phyloP scores from a whole-genome alignment of 2,113 vertebrate genomes.

The Cyanistes caeruleus region DNA sequence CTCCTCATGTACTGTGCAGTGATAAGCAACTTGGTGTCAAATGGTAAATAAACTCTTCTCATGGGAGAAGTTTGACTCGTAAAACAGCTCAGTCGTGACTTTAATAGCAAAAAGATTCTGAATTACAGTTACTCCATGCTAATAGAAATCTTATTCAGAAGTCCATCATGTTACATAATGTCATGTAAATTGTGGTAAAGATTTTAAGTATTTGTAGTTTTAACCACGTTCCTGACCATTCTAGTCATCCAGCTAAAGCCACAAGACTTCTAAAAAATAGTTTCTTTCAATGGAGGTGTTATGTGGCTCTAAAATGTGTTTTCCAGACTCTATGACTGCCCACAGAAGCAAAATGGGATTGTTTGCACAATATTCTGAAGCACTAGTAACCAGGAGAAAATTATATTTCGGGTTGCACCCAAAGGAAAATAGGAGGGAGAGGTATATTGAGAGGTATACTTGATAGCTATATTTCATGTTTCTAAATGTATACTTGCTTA shows the following conservation, averaged over 20 bases:
- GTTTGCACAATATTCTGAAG: neutral
- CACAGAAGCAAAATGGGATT: accelerated
- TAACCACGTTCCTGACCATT: neutral
- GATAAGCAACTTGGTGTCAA: neutral
- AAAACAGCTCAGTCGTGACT: neutral
- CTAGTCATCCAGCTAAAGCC: neutral
- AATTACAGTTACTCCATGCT: neutral
- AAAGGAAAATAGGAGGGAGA: neutral
- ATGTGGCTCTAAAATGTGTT: neutral
- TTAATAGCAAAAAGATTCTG: neutral
- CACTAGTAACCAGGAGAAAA: neutral
- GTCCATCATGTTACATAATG: neutral
- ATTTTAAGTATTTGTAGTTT: neutral
- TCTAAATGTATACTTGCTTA: neutral
- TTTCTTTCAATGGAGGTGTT: neutral
- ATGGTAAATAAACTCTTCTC: neutral
- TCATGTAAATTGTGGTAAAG: neutral
- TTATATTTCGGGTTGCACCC: accelerated
- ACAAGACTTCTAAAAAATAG: neutral
- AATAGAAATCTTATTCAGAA: neutral
- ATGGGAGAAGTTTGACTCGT: neutral
- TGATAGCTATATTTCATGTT: neutral
- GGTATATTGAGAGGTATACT: neutral
- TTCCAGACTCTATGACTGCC: neutral
- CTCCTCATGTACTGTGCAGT: neutral